Conservation (phyloP, 2,113 vertebrate genomes). For the Elephantulus edwardii region DNA sequence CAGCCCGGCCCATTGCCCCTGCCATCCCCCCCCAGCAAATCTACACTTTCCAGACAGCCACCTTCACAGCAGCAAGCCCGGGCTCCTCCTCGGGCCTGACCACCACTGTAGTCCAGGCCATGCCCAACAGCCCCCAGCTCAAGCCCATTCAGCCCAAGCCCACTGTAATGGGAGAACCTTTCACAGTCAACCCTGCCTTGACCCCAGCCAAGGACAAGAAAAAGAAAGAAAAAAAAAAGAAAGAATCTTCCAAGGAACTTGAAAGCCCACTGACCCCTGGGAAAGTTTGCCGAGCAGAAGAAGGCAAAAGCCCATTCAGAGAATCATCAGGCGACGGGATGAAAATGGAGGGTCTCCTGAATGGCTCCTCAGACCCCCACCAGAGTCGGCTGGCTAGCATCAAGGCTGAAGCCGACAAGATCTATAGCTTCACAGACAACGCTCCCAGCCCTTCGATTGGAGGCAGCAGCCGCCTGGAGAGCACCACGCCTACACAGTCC, state of each 20-base stretch:
- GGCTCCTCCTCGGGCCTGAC: conserved; percentile 88
- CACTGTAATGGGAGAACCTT: conserved; percentile 92
- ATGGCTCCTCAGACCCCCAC: conserved; percentile 94
- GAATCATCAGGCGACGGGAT: conserved; percentile 89
- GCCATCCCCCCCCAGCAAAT: conserved; percentile 91
- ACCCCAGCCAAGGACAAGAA: conserved; percentile 97
- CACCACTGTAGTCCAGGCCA: conserved; percentile 92
- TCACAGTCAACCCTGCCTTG: conserved; percentile 89
- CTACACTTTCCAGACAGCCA: conserved; percentile 89
- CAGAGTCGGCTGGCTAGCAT: conserved; percentile 98
- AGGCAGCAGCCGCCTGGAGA: conserved; percentile 92
- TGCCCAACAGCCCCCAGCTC: conserved; percentile 96
- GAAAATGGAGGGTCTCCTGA: conserved; percentile 93
- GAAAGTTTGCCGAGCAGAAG: conserved; percentile 92
- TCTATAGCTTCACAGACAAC: conserved; percentile 98
- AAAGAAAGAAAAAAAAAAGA: conserved; percentile 99
- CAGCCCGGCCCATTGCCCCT: conserved; percentile 91
- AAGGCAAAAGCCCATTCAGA: conserved; percentile 93
- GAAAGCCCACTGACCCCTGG: conserved; percentile 93
- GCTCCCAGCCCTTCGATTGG: conserved; percentile 97
- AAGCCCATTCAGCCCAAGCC: conserved; percentile 97
- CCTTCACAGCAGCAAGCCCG: conserved; percentile 91
- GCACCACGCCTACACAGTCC: conserved; percentile 88
- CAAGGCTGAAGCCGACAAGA: conserved; percentile 98
- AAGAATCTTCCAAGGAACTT: conserved; percentile 91